These are phyloP conservation scores for Diadema setosum DNA, from an alignment of 35 echinoderm and acorn worm genomes.

Conservation along the genomic window DNA sequence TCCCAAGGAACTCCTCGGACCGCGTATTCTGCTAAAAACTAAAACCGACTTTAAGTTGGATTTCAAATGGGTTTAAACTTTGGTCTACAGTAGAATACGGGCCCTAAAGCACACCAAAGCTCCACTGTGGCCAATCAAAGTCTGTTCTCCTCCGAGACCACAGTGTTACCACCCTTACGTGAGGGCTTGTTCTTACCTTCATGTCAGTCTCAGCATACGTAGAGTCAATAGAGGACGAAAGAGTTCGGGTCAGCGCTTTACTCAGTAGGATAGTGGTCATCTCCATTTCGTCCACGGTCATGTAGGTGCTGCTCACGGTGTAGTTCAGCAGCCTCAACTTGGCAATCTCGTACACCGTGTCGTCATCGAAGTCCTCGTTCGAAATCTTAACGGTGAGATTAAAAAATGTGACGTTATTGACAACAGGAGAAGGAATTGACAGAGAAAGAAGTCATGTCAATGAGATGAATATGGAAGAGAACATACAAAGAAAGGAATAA, in stretches of 20 bases:
- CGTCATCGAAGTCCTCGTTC: slow-evolving; percentile 10
- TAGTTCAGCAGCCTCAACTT: slow-evolving; percentile 42
- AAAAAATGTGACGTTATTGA: not conserved
- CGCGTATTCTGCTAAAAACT: too few relatives aligned
- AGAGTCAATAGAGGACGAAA: slow-evolving; percentile 29
- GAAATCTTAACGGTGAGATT: not conserved
- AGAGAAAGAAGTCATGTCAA: too few relatives aligned
- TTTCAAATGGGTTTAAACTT: too few relatives aligned
- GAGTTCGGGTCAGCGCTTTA: slow-evolving; percentile 31
- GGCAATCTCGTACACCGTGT: slow-evolving; percentile 8
- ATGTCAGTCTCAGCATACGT: slow-evolving; percentile 55
- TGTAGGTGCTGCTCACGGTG: slow-evolving; percentile 23
- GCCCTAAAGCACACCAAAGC: too few relatives aligned
- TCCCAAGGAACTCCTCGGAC: too few relatives aligned
- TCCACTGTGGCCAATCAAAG: too few relatives aligned
- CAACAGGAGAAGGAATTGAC: not conserved
- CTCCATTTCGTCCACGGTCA: slow-evolving; percentile 72
- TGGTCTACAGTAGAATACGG: too few relatives aligned
- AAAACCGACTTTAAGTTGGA: too few relatives aligned
- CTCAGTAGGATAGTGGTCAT: slow-evolving; percentile 56
- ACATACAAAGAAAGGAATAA: too few relatives aligned
- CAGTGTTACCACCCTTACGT: too few relatives aligned
- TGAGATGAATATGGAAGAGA: too few relatives aligned
- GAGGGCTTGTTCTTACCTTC: slow-evolving; percentile 41
- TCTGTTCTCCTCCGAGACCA: too few relatives aligned